Conservation (phyloP, 2,797 vertebrate species). For the Channa striata region DNA sequence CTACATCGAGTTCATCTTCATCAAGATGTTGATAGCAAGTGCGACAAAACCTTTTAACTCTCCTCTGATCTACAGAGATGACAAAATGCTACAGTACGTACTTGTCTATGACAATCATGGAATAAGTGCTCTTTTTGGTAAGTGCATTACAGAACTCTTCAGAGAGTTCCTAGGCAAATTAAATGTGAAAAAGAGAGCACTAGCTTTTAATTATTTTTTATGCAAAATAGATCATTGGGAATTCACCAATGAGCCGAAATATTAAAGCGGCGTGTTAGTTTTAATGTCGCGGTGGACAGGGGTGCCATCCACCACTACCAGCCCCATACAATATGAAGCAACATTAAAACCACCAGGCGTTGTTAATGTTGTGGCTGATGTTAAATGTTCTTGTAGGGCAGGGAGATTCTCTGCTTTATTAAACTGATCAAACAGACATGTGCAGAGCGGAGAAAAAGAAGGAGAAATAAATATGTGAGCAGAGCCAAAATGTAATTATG, state of each 20-base stretch:
- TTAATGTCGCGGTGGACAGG: too few relatives aligned
- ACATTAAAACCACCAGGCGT: too few relatives aligned
- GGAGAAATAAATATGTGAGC: conserved; percentile 53
- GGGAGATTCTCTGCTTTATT: conserved; percentile 59
- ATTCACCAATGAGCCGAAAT: conserved; percentile 10
- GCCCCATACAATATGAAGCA: too few relatives aligned
- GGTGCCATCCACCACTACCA: too few relatives aligned
- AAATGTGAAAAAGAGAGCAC: conserved; percentile 36
- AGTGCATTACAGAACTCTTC: conserved; percentile 54
- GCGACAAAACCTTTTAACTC: conserved; percentile 58
- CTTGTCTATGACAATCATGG: conserved; percentile 42
- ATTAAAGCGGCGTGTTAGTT: too few relatives aligned
- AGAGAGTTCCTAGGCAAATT: conserved; percentile 57
- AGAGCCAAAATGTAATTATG: conserved; percentile 70
- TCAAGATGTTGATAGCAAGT: conserved; percentile 53
- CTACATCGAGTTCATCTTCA: conserved; percentile 51
- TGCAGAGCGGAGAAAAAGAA: conserved; percentile 62
- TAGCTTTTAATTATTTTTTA: conserved; percentile 62
- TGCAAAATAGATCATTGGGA: conserved; percentile 55
- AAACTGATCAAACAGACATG: conserved; percentile 73
- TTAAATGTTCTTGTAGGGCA: conserved; percentile 58
- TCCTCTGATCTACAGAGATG: conserved; percentile 31
- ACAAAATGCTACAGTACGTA: conserved; percentile 40
- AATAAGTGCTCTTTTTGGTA: conserved; percentile 52
- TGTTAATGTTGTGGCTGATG: too few relatives aligned